Evolutionary conservation across 2,888 invertebrate species (phyloP), one percentile per base, ranked within the genome.

Genomic region (Cantharis rustica): DNA sequence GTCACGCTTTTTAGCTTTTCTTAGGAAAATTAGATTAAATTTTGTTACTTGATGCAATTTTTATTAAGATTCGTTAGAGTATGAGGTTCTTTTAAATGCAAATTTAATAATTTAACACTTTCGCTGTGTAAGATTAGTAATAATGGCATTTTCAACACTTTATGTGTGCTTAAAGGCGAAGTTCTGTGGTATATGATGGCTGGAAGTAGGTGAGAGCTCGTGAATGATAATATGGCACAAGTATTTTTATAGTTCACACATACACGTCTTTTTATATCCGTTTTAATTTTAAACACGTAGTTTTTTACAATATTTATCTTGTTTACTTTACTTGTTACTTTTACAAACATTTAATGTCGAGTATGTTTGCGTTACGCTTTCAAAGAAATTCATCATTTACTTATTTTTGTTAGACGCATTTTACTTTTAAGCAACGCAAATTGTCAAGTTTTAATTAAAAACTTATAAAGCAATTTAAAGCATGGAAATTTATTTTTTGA

Each of bases 201-300:
- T 76, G 76, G 63, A 76, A 76, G 76, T 76, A 68, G 76, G 73
- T 76, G 66, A 86, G 87, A 82, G 86, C 87, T 87, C 86, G 85
- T 86, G 85, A 85, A 82, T 85, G 86, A 86, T 87, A 87, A 87
- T 87, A 85, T 86, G 85, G 79, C 85, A 86, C 86, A 86, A 87
- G 87, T 86, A 86, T 81, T 81, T 80, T 66, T 77, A 71, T 78
- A 79, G 85, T 85, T 86, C 84, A 85, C 86, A 85, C 85, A 85
- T 66, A 66, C 85, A 85, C 82, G 83, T 84, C 85, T 85, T 86
- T 47, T 86, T 84, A 85, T 86, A 84, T 85, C 82, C 84, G 84
- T 86, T 86, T 85, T 85, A 83, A 85, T 83, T 85, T 84, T 81
- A 82, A 86, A 79, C 80, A 84, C 84, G 84, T 84, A 84, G 84